These are phyloP conservation scores for Phaedon cochleariae DNA, from an alignment of 2,888 invertebrate genomes.

Conservation along the genomic window DNA sequence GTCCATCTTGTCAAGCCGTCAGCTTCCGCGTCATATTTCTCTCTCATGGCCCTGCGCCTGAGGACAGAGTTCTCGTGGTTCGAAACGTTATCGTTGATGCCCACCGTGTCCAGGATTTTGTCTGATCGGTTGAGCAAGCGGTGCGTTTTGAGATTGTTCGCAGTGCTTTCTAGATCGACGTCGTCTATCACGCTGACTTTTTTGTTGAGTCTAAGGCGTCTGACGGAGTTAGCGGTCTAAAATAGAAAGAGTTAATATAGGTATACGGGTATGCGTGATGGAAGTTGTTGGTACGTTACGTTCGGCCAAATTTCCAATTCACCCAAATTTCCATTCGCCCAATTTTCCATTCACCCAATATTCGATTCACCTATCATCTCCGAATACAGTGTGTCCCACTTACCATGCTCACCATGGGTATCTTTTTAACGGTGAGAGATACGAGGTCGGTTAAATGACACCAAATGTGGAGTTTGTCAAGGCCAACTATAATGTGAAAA, in stretches of 20 bases:
- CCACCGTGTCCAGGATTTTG: constrained; percentile 72
- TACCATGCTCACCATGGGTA: no score
- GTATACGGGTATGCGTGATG: background rate
- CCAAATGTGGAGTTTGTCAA: no score
- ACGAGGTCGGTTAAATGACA: no score
- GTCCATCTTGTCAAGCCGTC: constrained; percentile 65
- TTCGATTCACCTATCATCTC: no score
- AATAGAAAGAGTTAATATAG: constrained; percentile 46
- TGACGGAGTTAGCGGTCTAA: constrained; percentile 69
- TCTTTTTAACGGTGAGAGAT: no score
- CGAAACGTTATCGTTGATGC: constrained; percentile 65
- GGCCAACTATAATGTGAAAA: no score
- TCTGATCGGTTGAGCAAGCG: constrained; percentile 69
- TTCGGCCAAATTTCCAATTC: no score
- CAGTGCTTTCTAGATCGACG: constrained; percentile 70
- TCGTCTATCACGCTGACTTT: constrained; percentile 70
- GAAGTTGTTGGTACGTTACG: no score
- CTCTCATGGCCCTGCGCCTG: constrained; percentile 61
- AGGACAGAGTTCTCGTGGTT: constrained; percentile 30
- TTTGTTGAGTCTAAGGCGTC: constrained; percentile 70
- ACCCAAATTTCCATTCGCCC: no score
- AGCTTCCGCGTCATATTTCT: constrained; percentile 46
- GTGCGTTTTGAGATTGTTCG: constrained; percentile 67
- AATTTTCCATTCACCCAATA: no score
- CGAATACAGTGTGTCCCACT: no score